Evolutionary conservation across 2,888 invertebrate species (phyloP).

Genomic region (Phortica okadai): DNA sequence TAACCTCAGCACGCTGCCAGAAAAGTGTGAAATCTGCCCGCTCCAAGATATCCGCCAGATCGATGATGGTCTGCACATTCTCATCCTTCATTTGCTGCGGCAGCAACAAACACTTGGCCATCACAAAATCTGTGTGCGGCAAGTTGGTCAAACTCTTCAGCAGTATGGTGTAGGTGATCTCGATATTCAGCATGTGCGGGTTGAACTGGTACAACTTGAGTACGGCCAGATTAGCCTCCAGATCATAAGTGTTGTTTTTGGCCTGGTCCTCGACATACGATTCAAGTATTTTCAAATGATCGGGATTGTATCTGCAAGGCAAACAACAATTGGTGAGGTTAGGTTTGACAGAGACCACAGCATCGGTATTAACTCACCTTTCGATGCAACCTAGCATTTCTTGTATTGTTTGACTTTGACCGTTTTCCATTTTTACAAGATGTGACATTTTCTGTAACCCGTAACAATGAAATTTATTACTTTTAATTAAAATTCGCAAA

Average conservation of each 20-base stretch:
- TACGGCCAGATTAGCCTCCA: slow-evolving; percentile 97
- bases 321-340: slow-evolving; percentile 54
- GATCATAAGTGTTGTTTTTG: slow-evolving; percentile 94
- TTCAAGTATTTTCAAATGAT: slow-evolving; percentile 92
- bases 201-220: slow-evolving; percentile 98
- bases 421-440: slow-evolving; percentile 77
- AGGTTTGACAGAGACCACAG: slow-evolving; percentile 42
- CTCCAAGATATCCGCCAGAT: slow-evolving; percentile 93
- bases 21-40: slow-evolving; percentile 94
- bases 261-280: slow-evolving; percentile 96
- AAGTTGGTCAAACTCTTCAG: slow-evolving; percentile 97
- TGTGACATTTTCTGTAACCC: slow-evolving; percentile 65
- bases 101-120: slow-evolving; percentile 97
- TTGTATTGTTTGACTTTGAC: slow-evolving; percentile 82
- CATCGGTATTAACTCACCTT: slow-evolving; percentile 80
- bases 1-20: slow-evolving; percentile 88
- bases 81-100: slow-evolving; percentile 88
- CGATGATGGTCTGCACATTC: slow-evolving; percentile 91
- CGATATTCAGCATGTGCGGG: slow-evolving; percentile 88
- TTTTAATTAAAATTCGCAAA: no score
- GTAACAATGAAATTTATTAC: no score
- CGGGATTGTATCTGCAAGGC: slow-evolving; percentile 92
- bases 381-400: slow-evolving; percentile 94
- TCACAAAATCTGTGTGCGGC: slow-evolving; percentile 97
- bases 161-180: slow-evolving; percentile 92